Evolutionary conservation across 2,113 vertebrate genomes (phyloP).

Genomic region (Perognathus longimembris): DNA sequence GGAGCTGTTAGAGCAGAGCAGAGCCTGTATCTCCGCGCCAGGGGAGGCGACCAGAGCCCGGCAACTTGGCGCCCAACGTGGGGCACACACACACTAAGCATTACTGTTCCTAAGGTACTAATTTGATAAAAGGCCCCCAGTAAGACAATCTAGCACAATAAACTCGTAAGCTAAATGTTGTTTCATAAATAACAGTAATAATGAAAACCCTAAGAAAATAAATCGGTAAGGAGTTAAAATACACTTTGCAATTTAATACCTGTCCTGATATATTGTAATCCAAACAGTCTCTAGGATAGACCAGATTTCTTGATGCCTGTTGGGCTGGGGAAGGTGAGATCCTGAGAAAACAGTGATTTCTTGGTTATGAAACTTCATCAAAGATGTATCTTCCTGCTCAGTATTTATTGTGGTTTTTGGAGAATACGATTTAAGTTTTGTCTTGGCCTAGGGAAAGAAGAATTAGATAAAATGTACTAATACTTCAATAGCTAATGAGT

Average conservation of each 20-base stretch:
- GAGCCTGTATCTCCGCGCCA: too few relatives aligned
- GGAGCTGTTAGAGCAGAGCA: too few relatives aligned
- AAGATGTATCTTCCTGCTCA: constrained; percentile 80
- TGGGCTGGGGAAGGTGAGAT: constrained; percentile 78
- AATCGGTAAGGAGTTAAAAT: constrained; percentile 13
- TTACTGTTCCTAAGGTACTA: constrained; percentile 11
- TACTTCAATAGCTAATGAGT: constrained; percentile 8
- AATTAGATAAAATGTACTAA: constrained; percentile 55
- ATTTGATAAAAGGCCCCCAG: background rate
- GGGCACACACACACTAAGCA: too few relatives aligned
- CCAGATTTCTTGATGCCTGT: constrained; percentile 92
- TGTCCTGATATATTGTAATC: constrained; percentile 89
- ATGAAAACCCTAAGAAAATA: constrained; percentile 31
- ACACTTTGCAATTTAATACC: constrained; percentile 84
- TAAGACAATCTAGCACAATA: background rate
- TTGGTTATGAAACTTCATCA: constrained; percentile 76
- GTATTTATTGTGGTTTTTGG: constrained; percentile 80
- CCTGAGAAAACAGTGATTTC: constrained; percentile 82
- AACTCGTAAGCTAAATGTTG: constrained; percentile 35
- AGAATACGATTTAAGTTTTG: constrained; percentile 80
- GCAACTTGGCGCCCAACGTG: too few relatives aligned
- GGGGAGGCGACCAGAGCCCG: too few relatives aligned
- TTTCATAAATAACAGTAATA: constrained; percentile 41
- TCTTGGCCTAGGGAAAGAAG: constrained; percentile 83
- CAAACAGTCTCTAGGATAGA: constrained; percentile 93